These are phyloP conservation scores for Callocephalon fimbriatum DNA, from an alignment of 2,113 vertebrate species.

Conservation along the genomic window DNA sequence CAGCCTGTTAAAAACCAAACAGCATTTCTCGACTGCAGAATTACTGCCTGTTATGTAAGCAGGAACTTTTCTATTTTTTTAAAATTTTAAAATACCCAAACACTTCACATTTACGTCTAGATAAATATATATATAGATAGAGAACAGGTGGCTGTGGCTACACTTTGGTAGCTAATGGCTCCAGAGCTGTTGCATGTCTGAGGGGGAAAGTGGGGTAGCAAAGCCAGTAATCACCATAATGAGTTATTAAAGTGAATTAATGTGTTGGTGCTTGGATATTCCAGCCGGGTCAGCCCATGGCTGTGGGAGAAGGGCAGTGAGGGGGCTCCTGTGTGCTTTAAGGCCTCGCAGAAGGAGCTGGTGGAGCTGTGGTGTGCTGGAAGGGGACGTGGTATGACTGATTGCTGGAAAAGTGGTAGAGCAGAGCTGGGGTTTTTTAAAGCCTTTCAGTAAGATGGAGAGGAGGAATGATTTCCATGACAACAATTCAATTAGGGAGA, in stretches of 20 bases:
- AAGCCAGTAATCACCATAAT: fast-evolving
- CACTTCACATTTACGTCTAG: neutral
- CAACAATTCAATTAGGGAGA: slow-evolving; percentile 68
- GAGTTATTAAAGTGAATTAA: fast-evolving
- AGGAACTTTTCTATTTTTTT: neutral
- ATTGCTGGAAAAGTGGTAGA: neutral
- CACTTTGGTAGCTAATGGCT: neutral
- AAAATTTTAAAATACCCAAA: neutral
- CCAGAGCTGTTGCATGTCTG: neutral
- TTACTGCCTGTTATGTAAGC: slow-evolving; percentile 19
- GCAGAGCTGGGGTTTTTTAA: neutral
- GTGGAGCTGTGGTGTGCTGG: fast-evolving
- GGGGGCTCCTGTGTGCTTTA: neutral
- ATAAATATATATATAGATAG: neutral
- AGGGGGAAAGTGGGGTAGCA: neutral
- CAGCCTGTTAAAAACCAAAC: neutral
- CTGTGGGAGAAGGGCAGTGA: neutral
- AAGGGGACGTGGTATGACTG: neutral
- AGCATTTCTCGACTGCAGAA: neutral
- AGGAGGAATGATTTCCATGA: slow-evolving; percentile 76
- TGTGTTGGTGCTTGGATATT: neutral
- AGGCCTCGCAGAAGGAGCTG: neutral
- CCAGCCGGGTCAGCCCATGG: fast-evolving
- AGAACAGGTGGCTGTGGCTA: neutral
- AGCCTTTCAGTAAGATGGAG: slow-evolving; percentile 52